Evolutionary conservation across 2,888 invertebrate species (phyloP).

Genomic region (Drosophila conformis): DNA sequence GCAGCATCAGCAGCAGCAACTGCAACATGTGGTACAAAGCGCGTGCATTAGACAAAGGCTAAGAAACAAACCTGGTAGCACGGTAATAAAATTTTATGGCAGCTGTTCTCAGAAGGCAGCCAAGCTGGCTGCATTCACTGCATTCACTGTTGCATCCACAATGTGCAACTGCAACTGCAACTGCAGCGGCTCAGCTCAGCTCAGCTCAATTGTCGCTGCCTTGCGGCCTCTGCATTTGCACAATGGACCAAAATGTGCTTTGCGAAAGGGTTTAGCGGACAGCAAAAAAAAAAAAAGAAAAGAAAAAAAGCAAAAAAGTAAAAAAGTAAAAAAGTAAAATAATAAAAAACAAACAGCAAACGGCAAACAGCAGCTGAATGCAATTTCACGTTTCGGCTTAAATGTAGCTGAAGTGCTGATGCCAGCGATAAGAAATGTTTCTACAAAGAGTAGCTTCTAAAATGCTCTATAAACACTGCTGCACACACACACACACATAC

Average conservation of each 20-base stretch:
- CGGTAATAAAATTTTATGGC: conserved; percentile 82
- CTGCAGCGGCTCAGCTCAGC: conserved; percentile 19
- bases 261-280: conserved; percentile 42
- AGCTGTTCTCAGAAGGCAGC: conserved; percentile 61
- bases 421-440: conserved; percentile 47
- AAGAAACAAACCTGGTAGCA: conserved; percentile 76
- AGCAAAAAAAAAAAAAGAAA: conserved; percentile 3
- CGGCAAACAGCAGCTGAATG: conserved; percentile 29
- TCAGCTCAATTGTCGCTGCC: conserved; percentile 26
- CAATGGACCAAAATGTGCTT: conserved; percentile 44
- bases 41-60: conserved; percentile 65
- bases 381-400: conserved; percentile 56
- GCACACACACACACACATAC: not conserved
- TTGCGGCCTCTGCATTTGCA: conserved; percentile 43
- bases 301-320: conserved; percentile 2
- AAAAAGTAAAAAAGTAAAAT: not conserved
- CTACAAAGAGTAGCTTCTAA: conserved; percentile 28
- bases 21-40: conserved; percentile 15
- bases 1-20: not conserved
- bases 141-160: conserved; percentile 44
- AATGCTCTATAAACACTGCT: conserved; percentile 29
- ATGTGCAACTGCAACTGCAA: conserved; percentile 25
- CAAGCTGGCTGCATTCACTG: conserved; percentile 24
- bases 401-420: conserved; percentile 50
- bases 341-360: conserved; percentile 1